Base-by-base conservation (phyloP, 2,888 invertebrate genomes). In the Pimpla rufipes region DNA sequence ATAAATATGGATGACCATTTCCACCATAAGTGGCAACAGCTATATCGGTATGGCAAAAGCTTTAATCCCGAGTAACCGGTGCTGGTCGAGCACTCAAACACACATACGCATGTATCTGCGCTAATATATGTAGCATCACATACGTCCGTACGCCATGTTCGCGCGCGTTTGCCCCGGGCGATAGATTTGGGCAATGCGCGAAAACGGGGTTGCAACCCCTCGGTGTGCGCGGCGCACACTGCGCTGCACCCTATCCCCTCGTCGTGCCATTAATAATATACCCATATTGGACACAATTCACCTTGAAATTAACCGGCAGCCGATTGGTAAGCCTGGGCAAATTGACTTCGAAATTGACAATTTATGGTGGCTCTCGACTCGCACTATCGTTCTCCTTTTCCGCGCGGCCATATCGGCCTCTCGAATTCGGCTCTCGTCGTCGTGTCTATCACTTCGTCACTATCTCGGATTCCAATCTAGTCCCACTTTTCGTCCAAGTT, bases 251-350 rank as follows among this genome's bases (percentile, higher is more conserved):
- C 85, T 84, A 83, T 80, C 82, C 79, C 85, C 80, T 83, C 81
- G 83, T 79, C 89, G 88, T 89, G 89, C 92, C 93, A 93, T 93
- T 93, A 93, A 93, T 93, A 93, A 93, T 93, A 93, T 91, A 93
- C 92, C 93, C 93, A 93, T 93, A 93, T 93, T 93, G 93, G 93
- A 93, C 93, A 93, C 93, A 93, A 93, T 93, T 93, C 93, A 93
- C 93, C 93, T 93, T 93, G 93, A 93, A 93, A 93, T 93, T 93
- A 93, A 93, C 93, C 93, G 90, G 92, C 91, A 91, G 92, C 88
- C 93, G 93, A 93, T 93, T 92, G 92, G 90, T 93, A 93, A 92
- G 92, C 92, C 92, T 88, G 89, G 90, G 90, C 93, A 93, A 93
- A 93, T 93, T 93, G 93, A 93, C 93, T 93, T 91, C 91, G 92